Conservation (phyloP, 2,113 vertebrate genomes). For the Chaetura pelagica region DNA sequence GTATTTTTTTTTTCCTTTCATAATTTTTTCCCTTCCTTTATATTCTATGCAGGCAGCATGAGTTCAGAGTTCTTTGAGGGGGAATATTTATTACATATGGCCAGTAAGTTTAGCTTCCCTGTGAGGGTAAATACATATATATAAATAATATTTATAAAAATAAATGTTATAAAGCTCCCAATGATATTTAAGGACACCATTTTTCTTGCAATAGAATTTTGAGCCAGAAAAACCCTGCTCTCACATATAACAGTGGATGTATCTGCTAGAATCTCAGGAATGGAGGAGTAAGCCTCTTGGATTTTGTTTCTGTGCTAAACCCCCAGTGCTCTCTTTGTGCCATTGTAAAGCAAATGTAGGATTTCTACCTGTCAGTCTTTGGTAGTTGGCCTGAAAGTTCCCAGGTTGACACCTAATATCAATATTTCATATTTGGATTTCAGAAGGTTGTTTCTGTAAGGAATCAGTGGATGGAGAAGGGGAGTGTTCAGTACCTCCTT, state of each 20-base stretch:
- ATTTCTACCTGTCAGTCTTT: neutral
- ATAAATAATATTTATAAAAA: neutral
- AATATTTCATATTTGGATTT: neutral
- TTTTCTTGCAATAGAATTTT: neutral
- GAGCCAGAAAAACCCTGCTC: neutral
- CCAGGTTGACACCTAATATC: neutral
- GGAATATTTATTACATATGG: neutral
- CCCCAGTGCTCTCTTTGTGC: neutral
- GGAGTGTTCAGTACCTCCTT: neutral
- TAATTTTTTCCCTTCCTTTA: neutral
- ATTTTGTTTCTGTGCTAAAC: neutral
- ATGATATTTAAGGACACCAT: neutral
- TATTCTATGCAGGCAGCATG: neutral
- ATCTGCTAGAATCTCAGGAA: neutral
- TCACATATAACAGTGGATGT: neutral
- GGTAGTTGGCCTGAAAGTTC: neutral
- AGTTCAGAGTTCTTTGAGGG: neutral
- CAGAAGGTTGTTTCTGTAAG: neutral
- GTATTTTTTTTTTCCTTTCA: conserved; percentile 56
- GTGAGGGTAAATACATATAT: neutral
- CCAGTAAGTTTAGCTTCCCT: neutral
- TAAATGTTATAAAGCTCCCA: neutral
- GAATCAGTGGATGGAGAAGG: neutral
- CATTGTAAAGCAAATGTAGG: neutral
- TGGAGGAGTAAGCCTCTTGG: neutral